phyloP scores from a whole-genome alignment of 2,113 vertebrate species.

The Podarcis cretensis region DNA sequence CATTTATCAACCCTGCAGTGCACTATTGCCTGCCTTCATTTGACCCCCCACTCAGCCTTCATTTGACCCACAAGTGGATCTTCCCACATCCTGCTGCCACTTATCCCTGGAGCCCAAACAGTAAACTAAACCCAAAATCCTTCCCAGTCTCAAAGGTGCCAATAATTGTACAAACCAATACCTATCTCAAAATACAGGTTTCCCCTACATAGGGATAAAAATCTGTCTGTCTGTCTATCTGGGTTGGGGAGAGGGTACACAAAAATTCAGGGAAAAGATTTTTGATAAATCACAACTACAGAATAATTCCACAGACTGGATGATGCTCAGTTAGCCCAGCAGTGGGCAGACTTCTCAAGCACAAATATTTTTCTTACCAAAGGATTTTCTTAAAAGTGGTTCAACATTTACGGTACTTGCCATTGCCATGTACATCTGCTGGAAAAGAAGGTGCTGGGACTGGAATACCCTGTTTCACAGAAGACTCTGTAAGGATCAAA shows the following conservation, averaged over 20 bases:
- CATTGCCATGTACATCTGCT: background rate
- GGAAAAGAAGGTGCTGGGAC: background rate
- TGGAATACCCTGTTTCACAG: background rate
- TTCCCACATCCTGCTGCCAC: too few species aligned
- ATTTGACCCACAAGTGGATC: too few species aligned
- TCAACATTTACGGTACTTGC: background rate
- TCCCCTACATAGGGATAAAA: too few species aligned
- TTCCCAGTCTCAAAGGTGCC: too few species aligned
- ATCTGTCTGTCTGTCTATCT: background rate
- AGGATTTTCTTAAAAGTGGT: background rate
- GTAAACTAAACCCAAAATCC: too few species aligned
- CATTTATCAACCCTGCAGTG: too few species aligned
- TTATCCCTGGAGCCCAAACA: too few species aligned
- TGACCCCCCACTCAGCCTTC: too few species aligned
- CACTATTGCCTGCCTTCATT: too few species aligned
- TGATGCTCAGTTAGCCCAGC: conserved; percentile 39
- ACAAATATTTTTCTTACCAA: background rate
- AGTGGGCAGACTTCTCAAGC: conserved; percentile 59
- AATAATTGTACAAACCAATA: too few species aligned
- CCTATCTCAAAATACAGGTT: too few species aligned
- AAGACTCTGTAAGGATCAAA: background rate
- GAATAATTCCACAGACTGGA: background rate
- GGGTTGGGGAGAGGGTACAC: background rate
- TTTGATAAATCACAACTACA: background rate
- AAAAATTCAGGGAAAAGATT: background rate